phyloP scores from a whole-genome alignment of 2,888 invertebrate genomes.

The Loripinus fragilis region DNA sequence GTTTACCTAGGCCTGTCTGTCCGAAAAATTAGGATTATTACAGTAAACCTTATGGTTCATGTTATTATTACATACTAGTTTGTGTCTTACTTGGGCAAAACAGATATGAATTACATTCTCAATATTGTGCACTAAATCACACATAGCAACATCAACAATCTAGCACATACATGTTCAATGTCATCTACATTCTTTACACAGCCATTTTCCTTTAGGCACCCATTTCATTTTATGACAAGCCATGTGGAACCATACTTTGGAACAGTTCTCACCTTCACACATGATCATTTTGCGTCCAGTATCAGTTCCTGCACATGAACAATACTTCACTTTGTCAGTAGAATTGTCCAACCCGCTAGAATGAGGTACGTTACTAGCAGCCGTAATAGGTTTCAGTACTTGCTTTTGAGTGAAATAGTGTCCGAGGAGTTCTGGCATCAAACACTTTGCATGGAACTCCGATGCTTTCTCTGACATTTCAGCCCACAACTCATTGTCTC shows the following conservation, averaged over 20 bases:
- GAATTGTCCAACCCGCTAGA: not conserved
- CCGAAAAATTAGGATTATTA: too few species aligned
- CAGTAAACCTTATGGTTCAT: too few species aligned
- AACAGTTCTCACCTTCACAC: slow-evolving; percentile 30
- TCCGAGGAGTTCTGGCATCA: slow-evolving; percentile 49
- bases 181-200: slow-evolving; percentile 17
- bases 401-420: slow-evolving; percentile 20
- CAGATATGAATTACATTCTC: too few species aligned
- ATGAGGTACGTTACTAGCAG: not conserved
- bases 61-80: too few species aligned
- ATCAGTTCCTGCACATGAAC: slow-evolving; percentile 24
- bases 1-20: too few species aligned
- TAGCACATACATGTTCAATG: too few species aligned
- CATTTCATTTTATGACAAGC: slow-evolving; percentile 35
- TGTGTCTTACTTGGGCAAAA: too few species aligned
- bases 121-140: too few species aligned
- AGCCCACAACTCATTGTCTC: not conserved
- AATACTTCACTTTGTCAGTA: slow-evolving; percentile 4
- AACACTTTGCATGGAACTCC: slow-evolving; percentile 28
- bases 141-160: too few species aligned
- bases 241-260: slow-evolving; percentile 28
- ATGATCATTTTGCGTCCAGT: slow-evolving; percentile 38
- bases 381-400: not conserved
- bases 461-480: slow-evolving; percentile 22
- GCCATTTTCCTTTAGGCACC: slow-evolving; percentile 31